phyloP scores from a whole-genome alignment of 53 echinoderm and acorn worm species.

The Hippasteria phrygiana region DNA sequence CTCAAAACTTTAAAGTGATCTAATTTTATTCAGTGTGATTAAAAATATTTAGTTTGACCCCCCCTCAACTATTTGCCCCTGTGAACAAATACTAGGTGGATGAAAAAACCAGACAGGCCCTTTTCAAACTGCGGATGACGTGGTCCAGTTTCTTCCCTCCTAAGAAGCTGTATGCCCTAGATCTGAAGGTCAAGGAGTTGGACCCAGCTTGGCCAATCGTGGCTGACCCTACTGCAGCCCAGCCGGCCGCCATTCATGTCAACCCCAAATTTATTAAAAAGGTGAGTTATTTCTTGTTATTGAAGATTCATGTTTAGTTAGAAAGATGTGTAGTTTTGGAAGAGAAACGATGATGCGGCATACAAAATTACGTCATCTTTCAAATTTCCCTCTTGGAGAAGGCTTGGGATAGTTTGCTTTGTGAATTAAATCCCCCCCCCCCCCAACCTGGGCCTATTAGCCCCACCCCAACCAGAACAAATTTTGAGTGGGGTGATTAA shows the following conservation, averaged over 20 bases:
- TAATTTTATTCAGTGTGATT: too few species aligned
- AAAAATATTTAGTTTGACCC: background rate
- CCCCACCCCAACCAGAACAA: too few species aligned
- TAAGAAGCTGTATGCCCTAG: conserved; percentile 84
- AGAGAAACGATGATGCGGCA: too few species aligned
- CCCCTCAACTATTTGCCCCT: conserved; percentile 35
- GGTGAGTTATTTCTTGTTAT: conserved; percentile 55
- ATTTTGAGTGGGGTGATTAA: background rate
- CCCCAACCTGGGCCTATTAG: background rate
- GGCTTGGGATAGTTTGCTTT: background rate
- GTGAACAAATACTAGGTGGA: conserved; percentile 76
- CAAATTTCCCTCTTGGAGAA: too few species aligned
- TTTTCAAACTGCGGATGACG: conserved; percentile 94
- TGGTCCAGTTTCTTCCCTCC: conserved; percentile 86
- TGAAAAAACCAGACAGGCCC: conserved; percentile 89
- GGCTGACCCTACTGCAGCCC: conserved; percentile 63
- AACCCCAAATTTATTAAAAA: conserved; percentile 99
- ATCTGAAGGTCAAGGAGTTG: conserved; percentile 83
- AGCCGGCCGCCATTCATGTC: conserved; percentile 86
- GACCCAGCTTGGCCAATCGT: conserved; percentile 99
- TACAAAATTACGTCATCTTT: too few species aligned
- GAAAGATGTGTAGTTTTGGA: too few species aligned
- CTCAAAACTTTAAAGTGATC: too few species aligned
- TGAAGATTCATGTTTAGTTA: background rate
- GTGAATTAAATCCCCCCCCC: background rate